Conservation (phyloP, 2,797 vertebrate genomes). For the Rhinella marina region DNA sequence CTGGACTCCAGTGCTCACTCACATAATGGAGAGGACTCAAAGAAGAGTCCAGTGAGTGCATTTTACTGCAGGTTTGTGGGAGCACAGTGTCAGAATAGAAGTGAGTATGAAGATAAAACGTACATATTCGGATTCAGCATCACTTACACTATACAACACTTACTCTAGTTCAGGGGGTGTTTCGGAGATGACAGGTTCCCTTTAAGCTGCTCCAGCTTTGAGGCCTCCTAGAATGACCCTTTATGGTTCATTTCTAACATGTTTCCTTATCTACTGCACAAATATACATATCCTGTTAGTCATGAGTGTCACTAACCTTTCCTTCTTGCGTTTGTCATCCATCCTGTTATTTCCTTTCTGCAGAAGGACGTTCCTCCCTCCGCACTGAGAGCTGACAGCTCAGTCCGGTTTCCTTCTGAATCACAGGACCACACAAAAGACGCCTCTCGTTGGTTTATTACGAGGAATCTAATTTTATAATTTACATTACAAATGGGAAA, state of each 20-base stretch:
- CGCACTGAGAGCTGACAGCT: not conserved
- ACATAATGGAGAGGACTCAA: too few relatives aligned
- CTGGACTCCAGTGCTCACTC: too few relatives aligned
- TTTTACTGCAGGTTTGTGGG: too few relatives aligned
- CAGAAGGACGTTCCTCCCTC: not conserved
- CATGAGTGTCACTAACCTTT: constrained; percentile 24
- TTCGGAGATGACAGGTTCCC: too few relatives aligned
- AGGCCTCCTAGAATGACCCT: not conserved
- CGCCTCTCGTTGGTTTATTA: not conserved
- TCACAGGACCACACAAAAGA: not conserved
- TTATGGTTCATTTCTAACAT: not conserved
- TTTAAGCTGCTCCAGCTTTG: not conserved
- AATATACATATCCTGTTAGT: constrained; percentile 38
- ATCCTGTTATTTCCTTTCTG: constrained; percentile 44
- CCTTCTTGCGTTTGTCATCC: constrained; percentile 27
- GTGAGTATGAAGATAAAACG: too few relatives aligned
- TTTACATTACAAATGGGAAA: not conserved
- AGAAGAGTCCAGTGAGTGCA: too few relatives aligned
- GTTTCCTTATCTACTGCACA: constrained; percentile 14
- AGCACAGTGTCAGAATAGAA: too few relatives aligned
- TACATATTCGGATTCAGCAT: too few relatives aligned
- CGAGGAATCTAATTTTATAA: not conserved
- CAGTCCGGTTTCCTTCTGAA: not conserved
- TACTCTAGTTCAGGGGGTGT: too few relatives aligned
- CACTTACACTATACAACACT: too few relatives aligned